Conservation (phyloP, 2,888 invertebrate species). For the Allygus modestus region DNA sequence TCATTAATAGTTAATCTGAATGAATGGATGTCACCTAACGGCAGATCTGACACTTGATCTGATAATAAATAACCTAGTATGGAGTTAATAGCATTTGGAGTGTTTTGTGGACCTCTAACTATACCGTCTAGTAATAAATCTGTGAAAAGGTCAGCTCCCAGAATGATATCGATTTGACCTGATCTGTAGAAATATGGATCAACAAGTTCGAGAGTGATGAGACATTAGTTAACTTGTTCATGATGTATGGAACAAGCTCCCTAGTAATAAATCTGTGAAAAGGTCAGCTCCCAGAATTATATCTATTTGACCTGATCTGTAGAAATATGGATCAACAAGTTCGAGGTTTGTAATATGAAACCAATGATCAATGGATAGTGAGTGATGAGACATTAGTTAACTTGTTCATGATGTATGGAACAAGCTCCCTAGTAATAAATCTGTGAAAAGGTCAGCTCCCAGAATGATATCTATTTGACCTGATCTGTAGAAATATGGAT, state of each 20-base stretch:
- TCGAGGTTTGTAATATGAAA: constrained; percentile 29
- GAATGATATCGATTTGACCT: constrained; percentile 27
- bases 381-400: not conserved
- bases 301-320: constrained; percentile 26
- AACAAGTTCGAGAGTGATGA: constrained; percentile 6
- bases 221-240: constrained; percentile 19
- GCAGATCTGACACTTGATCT: not conserved
- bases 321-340: constrained; percentile 46
- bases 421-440: constrained; percentile 9
- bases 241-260: no score
- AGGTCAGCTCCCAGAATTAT: constrained; percentile 29
- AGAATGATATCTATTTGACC: constrained; percentile 31
- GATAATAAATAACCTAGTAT: constrained; percentile 26
- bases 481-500: constrained; percentile 45
- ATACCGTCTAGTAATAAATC: constrained; percentile 8
- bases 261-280: not conserved
- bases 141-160: constrained; percentile 15
- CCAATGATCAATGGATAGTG: constrained; percentile 17
- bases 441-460: constrained; percentile 15
- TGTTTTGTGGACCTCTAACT: constrained; percentile 30
- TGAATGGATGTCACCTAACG: not conserved
- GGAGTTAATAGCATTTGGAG: not conserved
- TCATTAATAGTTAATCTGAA: not conserved
- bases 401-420: constrained; percentile 31
- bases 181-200: constrained; percentile 46